phyloP scores from a whole-genome alignment of 2,888 invertebrate genomes.

The Dusona sp. region DNA sequence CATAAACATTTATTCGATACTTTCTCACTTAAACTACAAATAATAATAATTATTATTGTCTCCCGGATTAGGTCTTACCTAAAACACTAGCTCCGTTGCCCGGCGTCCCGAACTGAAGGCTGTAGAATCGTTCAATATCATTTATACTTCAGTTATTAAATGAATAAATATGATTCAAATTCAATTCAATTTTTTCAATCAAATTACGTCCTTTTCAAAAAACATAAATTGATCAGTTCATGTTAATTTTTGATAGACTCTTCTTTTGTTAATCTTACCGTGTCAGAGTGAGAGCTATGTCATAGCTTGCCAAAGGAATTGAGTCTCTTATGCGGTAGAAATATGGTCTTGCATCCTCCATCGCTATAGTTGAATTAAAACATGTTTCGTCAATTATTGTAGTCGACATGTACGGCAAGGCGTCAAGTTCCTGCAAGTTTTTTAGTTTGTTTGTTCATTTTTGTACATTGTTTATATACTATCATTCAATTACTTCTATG shows the following conservation, averaged over 20 bases:
- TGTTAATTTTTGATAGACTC: neutral
- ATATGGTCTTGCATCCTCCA: neutral
- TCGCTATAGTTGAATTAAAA: neutral
- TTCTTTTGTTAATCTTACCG: slow-evolving; percentile 10
- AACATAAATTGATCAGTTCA: neutral
- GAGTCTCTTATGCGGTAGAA: slow-evolving; percentile 22
- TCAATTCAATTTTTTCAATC: neutral
- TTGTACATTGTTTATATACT: neutral
- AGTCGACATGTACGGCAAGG: slow-evolving; percentile 18
- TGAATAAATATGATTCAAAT: neutral
- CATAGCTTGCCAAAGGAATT: slow-evolving; percentile 49
- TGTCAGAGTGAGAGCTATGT: slow-evolving; percentile 48
- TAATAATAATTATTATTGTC: neutral
- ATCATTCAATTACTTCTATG: neutral
- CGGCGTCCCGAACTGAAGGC: neutral
- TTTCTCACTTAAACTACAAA: neutral
- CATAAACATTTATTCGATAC: neutral
- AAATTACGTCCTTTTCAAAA: neutral
- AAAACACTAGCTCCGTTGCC: neutral
- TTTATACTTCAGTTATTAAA: neutral
- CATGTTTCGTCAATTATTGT: neutral
- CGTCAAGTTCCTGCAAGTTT: neutral
- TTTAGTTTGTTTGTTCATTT: neutral
- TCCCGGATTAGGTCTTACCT: neutral
- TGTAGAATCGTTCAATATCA: neutral